A percentile compares a stretch with the other conserved stretches of the same genome.
Conservation (phyloP, 2,797 vertebrate species). For the Luscinia luscinia region DNA sequence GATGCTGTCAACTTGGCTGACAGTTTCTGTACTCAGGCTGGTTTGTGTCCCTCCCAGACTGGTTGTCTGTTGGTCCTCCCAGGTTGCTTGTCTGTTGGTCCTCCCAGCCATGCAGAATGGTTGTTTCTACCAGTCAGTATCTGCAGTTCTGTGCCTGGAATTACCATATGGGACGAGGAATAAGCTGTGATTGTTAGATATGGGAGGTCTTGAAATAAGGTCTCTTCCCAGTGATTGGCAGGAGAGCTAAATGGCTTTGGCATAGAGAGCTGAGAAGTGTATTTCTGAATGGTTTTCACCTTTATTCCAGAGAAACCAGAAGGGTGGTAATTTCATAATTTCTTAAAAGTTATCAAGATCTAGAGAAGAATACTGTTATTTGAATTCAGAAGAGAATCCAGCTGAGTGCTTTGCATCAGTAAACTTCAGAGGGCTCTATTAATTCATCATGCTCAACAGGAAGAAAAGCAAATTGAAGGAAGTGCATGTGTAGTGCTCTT, state of each 20-base stretch:
- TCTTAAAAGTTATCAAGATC: not conserved
- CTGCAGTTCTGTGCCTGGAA: not conserved
- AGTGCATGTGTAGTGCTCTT: not conserved
- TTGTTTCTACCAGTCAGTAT: not conserved
- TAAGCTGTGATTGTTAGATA: not conserved
- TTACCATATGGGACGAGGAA: not conserved
- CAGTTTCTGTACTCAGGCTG: not conserved
- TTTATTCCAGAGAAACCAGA: not conserved
- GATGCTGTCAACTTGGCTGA: not conserved
- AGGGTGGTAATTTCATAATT: not conserved
- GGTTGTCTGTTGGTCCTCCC: too few species aligned
- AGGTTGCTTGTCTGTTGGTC: not conserved
- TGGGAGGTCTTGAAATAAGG: not conserved
- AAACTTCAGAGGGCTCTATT: constrained; percentile 34
- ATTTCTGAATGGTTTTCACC: constrained; percentile 1
- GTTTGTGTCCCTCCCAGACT: not conserved
- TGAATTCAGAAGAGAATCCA: constrained; percentile 31
- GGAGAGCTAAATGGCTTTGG: not conserved
- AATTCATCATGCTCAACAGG: not conserved
- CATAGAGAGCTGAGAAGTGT: not conserved
- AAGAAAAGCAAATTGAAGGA: constrained; percentile 54
- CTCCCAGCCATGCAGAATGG: not conserved
- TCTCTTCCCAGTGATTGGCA: not conserved
- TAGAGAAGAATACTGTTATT: constrained; percentile 4
- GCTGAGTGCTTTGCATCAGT: constrained; percentile 26